Evolutionary conservation across 2,888 invertebrate species (phyloP).

Genomic region (Drosophila neutralis): DNA sequence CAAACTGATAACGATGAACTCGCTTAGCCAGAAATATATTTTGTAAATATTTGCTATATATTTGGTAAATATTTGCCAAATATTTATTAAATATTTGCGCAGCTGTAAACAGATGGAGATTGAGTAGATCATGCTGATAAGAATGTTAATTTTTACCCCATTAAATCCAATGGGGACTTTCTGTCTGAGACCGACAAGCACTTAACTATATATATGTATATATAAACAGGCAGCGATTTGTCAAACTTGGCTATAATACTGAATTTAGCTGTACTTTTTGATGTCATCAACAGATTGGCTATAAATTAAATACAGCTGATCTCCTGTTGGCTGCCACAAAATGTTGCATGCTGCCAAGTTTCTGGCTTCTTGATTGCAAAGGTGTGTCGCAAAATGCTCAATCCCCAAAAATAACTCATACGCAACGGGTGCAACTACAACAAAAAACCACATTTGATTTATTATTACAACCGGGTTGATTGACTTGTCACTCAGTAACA

Average conservation of each 20-base stretch:
- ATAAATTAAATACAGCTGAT: neutral
- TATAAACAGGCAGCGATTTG: neutral
- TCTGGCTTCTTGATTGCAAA: neutral
- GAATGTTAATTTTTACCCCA: neutral
- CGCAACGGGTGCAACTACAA: conserved; percentile 42
- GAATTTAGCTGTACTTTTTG: neutral
- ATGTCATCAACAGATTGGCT: neutral
- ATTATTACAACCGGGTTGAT: conserved; percentile 23
- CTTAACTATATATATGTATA: neutral
- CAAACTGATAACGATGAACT: conserved; percentile 35
- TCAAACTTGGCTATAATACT: neutral
- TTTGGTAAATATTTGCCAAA: neutral
- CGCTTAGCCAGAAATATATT: neutral
- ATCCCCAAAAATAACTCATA: conserved; percentile 63
- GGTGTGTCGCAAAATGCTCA: neutral
- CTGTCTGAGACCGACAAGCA: neutral
- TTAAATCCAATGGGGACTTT: neutral
- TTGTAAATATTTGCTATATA: neutral
- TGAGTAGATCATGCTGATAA: neutral
- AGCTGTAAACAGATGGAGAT: neutral
- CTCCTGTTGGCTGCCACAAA: neutral
- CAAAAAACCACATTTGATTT: conserved; percentile 5
- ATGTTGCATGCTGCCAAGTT: conserved; percentile 38
- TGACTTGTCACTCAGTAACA: conserved; percentile 27
- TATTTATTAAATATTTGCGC: neutral